Evolutionary conservation across 92 coral and sea anemone genomes (phyloP).

Genomic region (Siderastrea radians): DNA sequence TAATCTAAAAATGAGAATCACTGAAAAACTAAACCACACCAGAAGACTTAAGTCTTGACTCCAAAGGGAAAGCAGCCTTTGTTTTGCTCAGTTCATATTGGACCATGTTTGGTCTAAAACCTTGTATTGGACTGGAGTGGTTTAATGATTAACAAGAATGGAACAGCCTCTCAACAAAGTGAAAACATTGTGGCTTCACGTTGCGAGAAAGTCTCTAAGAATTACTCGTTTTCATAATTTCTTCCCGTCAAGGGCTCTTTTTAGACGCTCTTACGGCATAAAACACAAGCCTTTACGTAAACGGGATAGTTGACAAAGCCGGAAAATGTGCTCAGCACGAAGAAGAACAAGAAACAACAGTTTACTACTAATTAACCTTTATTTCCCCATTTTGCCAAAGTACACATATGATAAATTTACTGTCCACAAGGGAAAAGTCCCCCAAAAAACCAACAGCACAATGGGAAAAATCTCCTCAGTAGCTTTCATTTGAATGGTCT

Average conservation of each 20-base stretch:
- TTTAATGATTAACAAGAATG: neutral
- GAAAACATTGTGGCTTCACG: neutral
- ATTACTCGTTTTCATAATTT: neutral
- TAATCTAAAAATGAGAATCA: no score
- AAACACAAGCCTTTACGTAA: neutral
- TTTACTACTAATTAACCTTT: neutral
- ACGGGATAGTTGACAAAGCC: neutral
- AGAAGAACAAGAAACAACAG: slow-evolving; percentile 3
- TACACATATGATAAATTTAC: neutral
- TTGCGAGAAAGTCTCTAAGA: neutral
- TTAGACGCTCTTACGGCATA: slow-evolving; percentile 5
- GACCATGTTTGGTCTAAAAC: neutral
- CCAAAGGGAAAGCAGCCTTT: neutral
- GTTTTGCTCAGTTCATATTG: neutral
- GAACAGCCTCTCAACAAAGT: neutral
- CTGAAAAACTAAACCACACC: no score
- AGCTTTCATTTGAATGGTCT: neutral
- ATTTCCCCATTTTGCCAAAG: neutral
- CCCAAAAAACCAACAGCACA: neutral
- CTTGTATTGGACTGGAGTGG: neutral
- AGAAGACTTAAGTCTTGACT: neutral
- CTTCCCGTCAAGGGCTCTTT: neutral
- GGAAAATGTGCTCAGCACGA: neutral
- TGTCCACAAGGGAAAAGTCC: neutral
- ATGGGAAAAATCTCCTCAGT: neutral